Conservation (phyloP, 2,113 vertebrate genomes). For the Burhinus bistriatus region DNA sequence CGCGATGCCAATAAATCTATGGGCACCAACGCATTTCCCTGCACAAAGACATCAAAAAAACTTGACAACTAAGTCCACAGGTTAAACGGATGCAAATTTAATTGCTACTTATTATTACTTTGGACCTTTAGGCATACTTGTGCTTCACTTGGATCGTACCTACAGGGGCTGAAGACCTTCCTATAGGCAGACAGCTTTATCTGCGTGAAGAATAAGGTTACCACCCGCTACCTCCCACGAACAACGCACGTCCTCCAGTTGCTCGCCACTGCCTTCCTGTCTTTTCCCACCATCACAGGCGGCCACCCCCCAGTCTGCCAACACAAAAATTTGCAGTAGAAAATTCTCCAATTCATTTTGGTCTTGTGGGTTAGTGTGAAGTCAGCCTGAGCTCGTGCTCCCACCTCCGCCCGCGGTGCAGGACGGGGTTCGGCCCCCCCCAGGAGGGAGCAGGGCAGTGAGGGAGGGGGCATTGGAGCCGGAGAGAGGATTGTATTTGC, state of each 20-base stretch:
- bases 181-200: neutral
- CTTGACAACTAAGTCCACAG: neutral
- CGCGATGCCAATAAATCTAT: neutral
- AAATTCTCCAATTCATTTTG: neutral
- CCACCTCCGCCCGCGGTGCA: neutral
- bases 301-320: neutral
- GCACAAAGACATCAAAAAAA: neutral
- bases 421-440: fast-evolving
- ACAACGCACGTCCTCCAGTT: fast-evolving
- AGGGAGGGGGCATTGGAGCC: neutral
- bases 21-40: neutral
- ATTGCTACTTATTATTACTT: neutral
- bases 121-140: neutral
- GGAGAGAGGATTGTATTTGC: neutral
- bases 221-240: neutral
- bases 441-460: neutral
- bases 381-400: neutral
- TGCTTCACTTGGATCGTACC: neutral
- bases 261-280: neutral
- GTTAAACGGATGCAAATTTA: neutral
- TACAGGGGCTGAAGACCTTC: neutral
- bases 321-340: neutral
- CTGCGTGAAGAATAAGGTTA: neutral
- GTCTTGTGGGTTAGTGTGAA: neutral
- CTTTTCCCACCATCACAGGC: neutral